Conservation (phyloP, 2,888 invertebrate species). For the Timema podura region DNA sequence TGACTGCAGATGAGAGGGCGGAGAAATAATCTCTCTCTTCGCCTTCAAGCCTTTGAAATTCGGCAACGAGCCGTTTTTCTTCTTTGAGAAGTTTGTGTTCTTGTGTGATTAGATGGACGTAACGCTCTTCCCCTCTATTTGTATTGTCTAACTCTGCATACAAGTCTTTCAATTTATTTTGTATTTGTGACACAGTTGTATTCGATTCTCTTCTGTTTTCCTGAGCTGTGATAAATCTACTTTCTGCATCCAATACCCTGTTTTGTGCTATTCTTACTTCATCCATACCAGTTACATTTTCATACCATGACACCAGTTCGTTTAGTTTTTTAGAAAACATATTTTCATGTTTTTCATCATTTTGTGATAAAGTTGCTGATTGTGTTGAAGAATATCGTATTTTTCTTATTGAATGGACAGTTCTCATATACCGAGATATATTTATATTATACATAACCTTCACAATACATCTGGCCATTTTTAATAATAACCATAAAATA, state of each 20-base stretch:
- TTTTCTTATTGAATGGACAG: no score
- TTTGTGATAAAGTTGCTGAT: no score
- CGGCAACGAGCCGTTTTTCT: constrained; percentile 49
- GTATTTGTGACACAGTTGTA: constrained; percentile 55
- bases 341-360: no score
- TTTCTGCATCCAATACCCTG: constrained; percentile 66
- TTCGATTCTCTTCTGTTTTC: constrained; percentile 61
- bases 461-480: no score
- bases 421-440: no score
- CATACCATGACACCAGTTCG: constrained; percentile 59
- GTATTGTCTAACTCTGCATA: constrained; percentile 73
- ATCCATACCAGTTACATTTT: constrained; percentile 70
- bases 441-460: no score
- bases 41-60: constrained; percentile 63
- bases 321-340: constrained; percentile 45
- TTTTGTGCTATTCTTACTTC: constrained; percentile 73
- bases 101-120: constrained; percentile 66
- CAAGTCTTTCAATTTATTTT: constrained; percentile 63
- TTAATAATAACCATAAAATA: no score
- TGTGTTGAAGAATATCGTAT: no score
- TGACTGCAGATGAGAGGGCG: constrained; percentile 67
- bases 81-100: constrained; percentile 55
- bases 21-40: constrained; percentile 73
- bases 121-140: constrained; percentile 71
- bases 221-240: constrained; percentile 61